Percentiles rank a stretch among this genome's conserved stretches.
phyloP scores from a whole-genome alignment of 1,140 invertebrate species.

The Drosophila kanapiae region DNA sequence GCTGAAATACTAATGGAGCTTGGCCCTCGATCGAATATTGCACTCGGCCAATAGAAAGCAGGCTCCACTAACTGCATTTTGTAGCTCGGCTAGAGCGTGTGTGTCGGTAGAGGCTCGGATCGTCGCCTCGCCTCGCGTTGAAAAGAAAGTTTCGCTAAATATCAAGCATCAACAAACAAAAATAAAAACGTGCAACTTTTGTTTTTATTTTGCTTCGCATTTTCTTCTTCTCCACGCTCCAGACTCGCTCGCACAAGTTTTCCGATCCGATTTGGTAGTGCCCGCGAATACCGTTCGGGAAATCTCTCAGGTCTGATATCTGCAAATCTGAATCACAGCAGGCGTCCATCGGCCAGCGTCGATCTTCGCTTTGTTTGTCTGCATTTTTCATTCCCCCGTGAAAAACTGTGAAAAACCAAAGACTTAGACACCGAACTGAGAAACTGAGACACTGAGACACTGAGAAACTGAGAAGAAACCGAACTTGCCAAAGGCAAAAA shows the following conservation, averaged over 20 bases:
- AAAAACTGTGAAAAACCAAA: slow-evolving; percentile 23
- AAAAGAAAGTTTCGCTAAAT: slow-evolving; percentile 77
- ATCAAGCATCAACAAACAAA: slow-evolving; percentile 68
- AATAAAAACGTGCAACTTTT: slow-evolving; percentile 56
- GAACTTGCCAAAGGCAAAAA: slow-evolving; percentile 28
- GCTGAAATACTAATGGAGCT: slow-evolving; percentile 2
- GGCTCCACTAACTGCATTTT: slow-evolving; percentile 70
- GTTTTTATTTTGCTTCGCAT: slow-evolving; percentile 68
- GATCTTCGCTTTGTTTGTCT: slow-evolving; percentile 20
- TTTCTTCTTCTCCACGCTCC: slow-evolving; percentile 58
- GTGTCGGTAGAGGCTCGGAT: slow-evolving; percentile 50
- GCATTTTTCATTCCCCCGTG: slow-evolving; percentile 13
- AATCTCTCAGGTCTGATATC: slow-evolving; percentile 25
- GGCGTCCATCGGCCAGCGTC: slow-evolving; percentile 1
- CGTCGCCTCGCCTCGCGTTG: slow-evolving; percentile 38
- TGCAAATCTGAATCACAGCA: slow-evolving; percentile 39
- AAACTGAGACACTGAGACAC: slow-evolving; percentile 23
- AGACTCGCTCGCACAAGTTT: slow-evolving; percentile 33
- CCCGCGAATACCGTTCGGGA: slow-evolving; percentile 44
- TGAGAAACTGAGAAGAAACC: slow-evolving; percentile 27
- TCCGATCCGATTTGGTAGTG: slow-evolving; percentile 38
- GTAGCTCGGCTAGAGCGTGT: slow-evolving; percentile 62
- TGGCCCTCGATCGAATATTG: slow-evolving; percentile 34
- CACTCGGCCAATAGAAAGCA: slow-evolving; percentile 67
- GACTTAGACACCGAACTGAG: slow-evolving; percentile 20